Base-by-base conservation (phyloP, 2,888 invertebrate genomes). In the Acronicta alni region DNA sequence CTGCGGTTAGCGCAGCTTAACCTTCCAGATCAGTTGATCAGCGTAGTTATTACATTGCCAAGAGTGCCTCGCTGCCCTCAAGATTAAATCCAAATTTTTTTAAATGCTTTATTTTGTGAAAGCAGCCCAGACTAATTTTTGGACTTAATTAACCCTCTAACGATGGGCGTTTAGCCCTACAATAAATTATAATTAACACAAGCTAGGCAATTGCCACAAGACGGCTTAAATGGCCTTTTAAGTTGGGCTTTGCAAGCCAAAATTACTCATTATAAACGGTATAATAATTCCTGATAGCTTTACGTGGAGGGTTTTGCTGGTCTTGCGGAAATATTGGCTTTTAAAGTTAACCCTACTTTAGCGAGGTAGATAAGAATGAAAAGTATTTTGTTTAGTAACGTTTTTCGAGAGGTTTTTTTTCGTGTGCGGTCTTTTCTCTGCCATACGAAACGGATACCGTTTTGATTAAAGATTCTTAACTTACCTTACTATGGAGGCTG, bases 101-200 rank as follows among this genome's bases (percentile, higher is more conserved):
- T 3, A 30, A 30, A 12, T 30, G 12, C 1, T 3, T 30, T 30
- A 12, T 3, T 3, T 4, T 30, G 10, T 30, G 6, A 35, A 44
- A 41, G 17, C 71, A 26, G 39, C 48, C 32, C 6, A 26, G 8
- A 72, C 20, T 39, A 42, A 41, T 43, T 54, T 68, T 30, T 41
- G 8, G 35, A 16, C 45, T 38, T 37, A 54, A 69, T 52, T 7
- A 48, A 48, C 51, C 47, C 26, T 4, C 9, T 23, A 45, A 49
- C 37, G 60, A 45, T 52, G 23, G 39, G 30, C 42, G 23, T 47
- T 68, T 45, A 53, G 15, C 12, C 51, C 23, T 6, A 53, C 43
- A 57, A 42, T 69, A 61, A 70, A 69, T 69, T 66, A 60, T 44
- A 57, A 66, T 70, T 52, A 70, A 51, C 51, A 57, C 20, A 47